Evolutionary conservation across 2,797 vertebrate genomes (phyloP), one percentile per base, ranked within the genome.

Genomic region (Gallinago stenura): DNA sequence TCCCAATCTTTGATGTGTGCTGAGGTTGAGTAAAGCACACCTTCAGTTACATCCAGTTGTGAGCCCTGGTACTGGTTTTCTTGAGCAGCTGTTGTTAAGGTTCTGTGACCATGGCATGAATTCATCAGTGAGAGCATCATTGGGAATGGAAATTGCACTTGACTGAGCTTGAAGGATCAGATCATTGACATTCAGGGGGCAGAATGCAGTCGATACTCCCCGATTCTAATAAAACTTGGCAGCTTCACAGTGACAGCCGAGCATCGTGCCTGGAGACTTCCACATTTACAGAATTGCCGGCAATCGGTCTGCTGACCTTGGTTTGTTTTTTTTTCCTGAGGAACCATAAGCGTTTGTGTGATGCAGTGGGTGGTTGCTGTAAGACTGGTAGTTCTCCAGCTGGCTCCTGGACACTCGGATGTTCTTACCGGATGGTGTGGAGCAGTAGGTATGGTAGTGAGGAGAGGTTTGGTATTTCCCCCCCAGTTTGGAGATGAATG

Each of bases 191-290:
- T 91, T 73, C 84, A 62, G 16, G 84, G 79, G 66, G 46, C 1
- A 12, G 60, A 35, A 37, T 0, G 10, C 71, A 70, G 89, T 87
- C 35, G 3, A 45, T 93, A 72, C 35, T 92, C 71, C 81, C 82
- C 14, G 51, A 2, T 76, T 89, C 72, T 75, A 58, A 79, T 90
- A 79, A 95, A 94, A 75, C 4, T 65, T 87, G 91, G 62, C 93
- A 94, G 86, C 88, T 94, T 73, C 73, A 45, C 51, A 37, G 58
- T 50, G 93, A 21, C 62, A 90, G 90, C 80, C 62, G 82, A 64
- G 83, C 61, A 35, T 71, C 10, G 7, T n/a, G 80, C 83, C 89
- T 75, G 90, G 76, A 83, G 72, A 39, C 73, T 58, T 56, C 13
- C 58, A 12, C 78, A 2, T 76, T 81, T 24, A 13, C 77, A 58